Percentiles rank a stretch among this genome's conserved stretches.
Evolutionary conservation across 2,113 vertebrate species (phyloP).

Genomic region (Boulengeromyrus knoepffleri): DNA sequence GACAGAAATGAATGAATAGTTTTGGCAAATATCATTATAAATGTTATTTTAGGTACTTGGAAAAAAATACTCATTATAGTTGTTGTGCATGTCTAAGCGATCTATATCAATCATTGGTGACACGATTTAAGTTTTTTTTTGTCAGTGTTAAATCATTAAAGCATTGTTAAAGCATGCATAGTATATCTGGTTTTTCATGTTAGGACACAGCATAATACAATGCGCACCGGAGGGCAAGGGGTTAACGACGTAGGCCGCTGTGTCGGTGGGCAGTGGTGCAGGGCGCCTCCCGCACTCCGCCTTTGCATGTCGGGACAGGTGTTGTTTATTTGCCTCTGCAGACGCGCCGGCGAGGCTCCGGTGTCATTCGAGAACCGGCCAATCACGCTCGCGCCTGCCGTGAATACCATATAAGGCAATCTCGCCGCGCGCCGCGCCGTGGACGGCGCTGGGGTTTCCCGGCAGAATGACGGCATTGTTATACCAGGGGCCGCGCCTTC

Average conservation of each 20-base stretch:
- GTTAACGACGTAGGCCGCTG: not conserved
- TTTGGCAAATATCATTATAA: not conserved
- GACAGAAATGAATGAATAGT: not conserved
- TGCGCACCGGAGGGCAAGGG: not conserved
- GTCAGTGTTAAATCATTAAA: not conserved
- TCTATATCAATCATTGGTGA: not conserved
- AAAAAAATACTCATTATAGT: not conserved
- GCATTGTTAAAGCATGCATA: not conserved
- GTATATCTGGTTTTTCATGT: not conserved
- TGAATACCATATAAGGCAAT: slow-evolving; percentile 41
- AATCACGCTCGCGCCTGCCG: slow-evolving; percentile 36
- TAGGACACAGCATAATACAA: not conserved
- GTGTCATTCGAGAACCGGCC: slow-evolving; percentile 24
- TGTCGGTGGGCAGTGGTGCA: not conserved
- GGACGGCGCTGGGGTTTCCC: slow-evolving; percentile 26
- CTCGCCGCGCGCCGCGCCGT: not conserved
- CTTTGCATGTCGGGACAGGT: slow-evolving; percentile 38
- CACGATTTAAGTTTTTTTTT: not conserved
- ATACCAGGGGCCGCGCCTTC: slow-evolving; percentile 5
- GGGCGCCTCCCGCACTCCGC: not conserved
- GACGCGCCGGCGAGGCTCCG: slow-evolving; percentile 5
- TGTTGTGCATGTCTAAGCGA: not conserved
- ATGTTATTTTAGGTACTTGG: not conserved
- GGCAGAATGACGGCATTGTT: slow-evolving; percentile 40
- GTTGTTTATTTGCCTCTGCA: slow-evolving; percentile 28